Evolutionary conservation across 2,113 vertebrate species (phyloP).

Genomic region (Dolichotis patagonum): DNA sequence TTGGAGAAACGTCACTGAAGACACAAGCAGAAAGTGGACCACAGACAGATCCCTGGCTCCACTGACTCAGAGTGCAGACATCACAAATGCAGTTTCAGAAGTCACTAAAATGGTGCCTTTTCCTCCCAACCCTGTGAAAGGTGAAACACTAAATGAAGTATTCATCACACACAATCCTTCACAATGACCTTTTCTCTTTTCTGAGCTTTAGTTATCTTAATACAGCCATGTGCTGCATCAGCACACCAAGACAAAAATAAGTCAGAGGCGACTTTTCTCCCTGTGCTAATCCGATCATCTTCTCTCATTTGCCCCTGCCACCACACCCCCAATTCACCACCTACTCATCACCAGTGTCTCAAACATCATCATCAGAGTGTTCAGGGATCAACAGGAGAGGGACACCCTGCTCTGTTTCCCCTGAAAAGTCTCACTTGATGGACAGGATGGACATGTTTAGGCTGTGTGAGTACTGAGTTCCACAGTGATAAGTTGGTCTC

Average conservation of each 20-base stretch:
- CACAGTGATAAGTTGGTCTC: neutral
- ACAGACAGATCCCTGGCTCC: no score
- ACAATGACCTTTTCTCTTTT: neutral
- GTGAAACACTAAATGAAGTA: neutral
- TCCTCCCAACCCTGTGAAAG: neutral
- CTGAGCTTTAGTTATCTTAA: neutral
- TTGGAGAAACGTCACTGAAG: neutral
- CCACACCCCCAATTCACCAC: neutral
- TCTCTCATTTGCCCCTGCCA: neutral
- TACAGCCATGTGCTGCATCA: neutral
- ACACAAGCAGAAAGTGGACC: neutral
- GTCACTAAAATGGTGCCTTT: neutral
- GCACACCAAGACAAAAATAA: neutral
- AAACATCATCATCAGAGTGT: neutral
- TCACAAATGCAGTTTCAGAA: neutral
- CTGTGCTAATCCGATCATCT: neutral
- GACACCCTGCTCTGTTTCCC: neutral
- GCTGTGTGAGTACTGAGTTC: neutral
- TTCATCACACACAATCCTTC: neutral
- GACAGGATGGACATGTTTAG: neutral
- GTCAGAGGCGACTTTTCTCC: neutral
- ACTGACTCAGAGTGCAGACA: neutral
- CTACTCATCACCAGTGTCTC: neutral
- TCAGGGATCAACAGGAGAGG: neutral
- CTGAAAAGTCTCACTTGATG: neutral